Percentiles rank a stretch among this genome's conserved stretches.
Conservation (phyloP, 2,797 vertebrate genomes). For the Phaenicophaeus curvirostris region DNA sequence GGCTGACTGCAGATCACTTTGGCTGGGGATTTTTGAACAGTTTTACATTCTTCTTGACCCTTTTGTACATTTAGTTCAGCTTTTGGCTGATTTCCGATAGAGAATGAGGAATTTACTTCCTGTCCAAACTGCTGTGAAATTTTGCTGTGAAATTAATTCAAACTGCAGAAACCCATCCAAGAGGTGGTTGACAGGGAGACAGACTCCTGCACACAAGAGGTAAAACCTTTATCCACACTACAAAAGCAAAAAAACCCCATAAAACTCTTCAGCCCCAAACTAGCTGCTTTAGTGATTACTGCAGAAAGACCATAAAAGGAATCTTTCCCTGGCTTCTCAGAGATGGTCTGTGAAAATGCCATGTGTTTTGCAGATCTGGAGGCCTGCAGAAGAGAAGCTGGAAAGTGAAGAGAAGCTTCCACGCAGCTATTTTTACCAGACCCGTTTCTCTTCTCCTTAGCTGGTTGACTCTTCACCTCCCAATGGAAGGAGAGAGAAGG, state of each 20-base stretch:
- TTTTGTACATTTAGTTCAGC: neutral
- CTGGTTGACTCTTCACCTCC: neutral
- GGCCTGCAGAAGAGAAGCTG: neutral
- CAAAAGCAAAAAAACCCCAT: neutral
- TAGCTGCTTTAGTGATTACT: neutral
- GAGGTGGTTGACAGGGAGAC: neutral
- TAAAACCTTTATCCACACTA: neutral
- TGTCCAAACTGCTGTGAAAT: conserved; percentile 3
- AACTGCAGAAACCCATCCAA: neutral
- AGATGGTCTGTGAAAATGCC: neutral
- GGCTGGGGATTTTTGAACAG: neutral
- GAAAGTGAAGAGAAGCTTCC: neutral
- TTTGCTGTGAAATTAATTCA: conserved; percentile 5
- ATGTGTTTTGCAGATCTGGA: neutral
- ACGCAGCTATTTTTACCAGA: neutral
- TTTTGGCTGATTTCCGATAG: neutral
- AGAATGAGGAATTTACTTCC: neutral
- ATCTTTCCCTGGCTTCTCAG: neutral
- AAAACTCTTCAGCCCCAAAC: neutral
- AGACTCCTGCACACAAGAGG: neutral
- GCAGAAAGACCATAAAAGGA: neutral
- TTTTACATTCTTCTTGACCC: neutral
- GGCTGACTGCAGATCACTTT: neutral
- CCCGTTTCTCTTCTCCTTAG: neutral
- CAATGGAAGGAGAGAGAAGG: neutral